Evolutionary conservation across 1,140 invertebrate species (phyloP), one percentile per base, ranked within the genome.

Genomic region (Lepidurus couesii): DNA sequence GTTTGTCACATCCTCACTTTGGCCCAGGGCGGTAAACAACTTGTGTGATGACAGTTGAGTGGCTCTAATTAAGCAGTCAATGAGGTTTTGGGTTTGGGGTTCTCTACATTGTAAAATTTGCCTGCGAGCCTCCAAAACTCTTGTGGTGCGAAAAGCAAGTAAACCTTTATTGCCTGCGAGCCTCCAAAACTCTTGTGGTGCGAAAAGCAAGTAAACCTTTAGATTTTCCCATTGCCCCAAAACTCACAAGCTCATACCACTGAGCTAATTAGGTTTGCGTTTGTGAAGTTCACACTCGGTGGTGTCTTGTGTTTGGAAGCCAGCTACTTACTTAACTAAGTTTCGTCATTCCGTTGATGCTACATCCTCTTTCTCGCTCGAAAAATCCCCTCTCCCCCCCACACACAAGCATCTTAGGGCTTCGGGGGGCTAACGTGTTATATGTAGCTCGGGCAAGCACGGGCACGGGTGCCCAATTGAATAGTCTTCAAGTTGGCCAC

Each of bases 401-500:
- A n/a, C n/a, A 65, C 13, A 16, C 16, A 16, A 11, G 53, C 1
- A n/a, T 65, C 53, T 34, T 13, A 16, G 53, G 53, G 53, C 53
- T 47, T 47, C 6, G 53, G 53, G 53, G 53, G 8, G 53, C 21
- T 9, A 65, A 65, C 53, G 53, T 65, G 53, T 1, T 65, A 21
- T 65, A 8, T 65, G 53, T 65, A 65, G 53, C 53, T 21, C 6
- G 16, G 16, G 21, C 53, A 65, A 65, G 53, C 53, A 65, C 21
- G 21, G 53, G 13, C 53, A 65, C 13, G 53, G 21, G 53, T 7
- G 53, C 53, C 53, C 53, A 65, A 65, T 65, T 65, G 53, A 65
- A 65, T 65, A 65, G 53, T 65, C 53, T 65, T 65, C 53, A 65
- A 9, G 53, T 65, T 65, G 53, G 53, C 53, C 53, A 65, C 53